These are phyloP conservation scores for Calliopsis andreniformis DNA, from an alignment of 1,140 invertebrate species.

Conservation along the genomic window DNA sequence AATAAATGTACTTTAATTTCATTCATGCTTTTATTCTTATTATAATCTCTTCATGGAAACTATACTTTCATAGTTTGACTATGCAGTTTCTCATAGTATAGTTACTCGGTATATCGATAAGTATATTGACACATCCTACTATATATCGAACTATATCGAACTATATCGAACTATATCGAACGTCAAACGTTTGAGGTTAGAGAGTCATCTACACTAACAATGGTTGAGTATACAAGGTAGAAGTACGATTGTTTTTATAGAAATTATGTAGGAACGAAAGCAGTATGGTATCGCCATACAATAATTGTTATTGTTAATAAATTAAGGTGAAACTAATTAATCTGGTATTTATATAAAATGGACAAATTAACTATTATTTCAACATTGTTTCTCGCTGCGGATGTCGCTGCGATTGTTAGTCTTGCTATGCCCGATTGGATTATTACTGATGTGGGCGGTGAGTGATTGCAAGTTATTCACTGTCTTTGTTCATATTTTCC, in stretches of 20 bases:
- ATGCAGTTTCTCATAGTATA: not conserved
- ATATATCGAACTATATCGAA: too few relatives aligned
- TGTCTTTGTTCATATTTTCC: not conserved
- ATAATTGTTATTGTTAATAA: not conserved
- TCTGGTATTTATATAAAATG: slow-evolving; percentile 83
- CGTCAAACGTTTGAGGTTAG: slow-evolving; percentile 8
- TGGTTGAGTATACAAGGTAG: not conserved
- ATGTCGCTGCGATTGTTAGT: slow-evolving; percentile 96
- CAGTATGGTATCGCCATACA: not conserved
- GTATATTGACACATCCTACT: too few relatives aligned
- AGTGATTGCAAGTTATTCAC: slow-evolving; percentile 24
- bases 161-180: too few relatives aligned
- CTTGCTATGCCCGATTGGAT: slow-evolving; percentile 98
- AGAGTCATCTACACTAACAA: not conserved
- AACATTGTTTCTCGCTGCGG: slow-evolving; percentile 94
- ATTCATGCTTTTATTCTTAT: not conserved
- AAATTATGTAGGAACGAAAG: not conserved
- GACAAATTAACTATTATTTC: slow-evolving; percentile 96
- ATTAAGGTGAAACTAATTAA: slow-evolving; percentile 2
- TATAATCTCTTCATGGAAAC: not conserved
- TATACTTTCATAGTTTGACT: not conserved
- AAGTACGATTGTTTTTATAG: not conserved
- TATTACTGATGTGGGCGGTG: slow-evolving; percentile 95
- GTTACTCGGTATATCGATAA: not conserved
- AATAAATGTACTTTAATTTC: slow-evolving; percentile 3